These are phyloP conservation scores for Margaritifera margaritifera DNA, from an alignment of 2,888 invertebrate genomes.

Conservation along the genomic window DNA sequence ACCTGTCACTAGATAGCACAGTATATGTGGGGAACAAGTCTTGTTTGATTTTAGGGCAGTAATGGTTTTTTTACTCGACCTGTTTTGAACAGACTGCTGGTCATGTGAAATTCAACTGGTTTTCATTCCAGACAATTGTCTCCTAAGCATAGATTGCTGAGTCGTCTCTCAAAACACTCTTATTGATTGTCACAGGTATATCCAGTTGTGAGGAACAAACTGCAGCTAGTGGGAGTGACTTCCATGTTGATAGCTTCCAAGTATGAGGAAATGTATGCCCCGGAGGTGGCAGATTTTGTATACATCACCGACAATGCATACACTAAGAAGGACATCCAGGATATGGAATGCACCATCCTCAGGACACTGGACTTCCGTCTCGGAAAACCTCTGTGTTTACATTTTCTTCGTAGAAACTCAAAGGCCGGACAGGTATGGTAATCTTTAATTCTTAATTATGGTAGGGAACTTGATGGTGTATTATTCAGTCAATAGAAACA, in stretches of 20 bases:
- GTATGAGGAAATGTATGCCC: constrained; percentile 94
- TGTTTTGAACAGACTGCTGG: too few species aligned
- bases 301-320: constrained; percentile 93
- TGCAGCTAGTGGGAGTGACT: constrained; percentile 92
- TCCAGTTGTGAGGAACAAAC: constrained; percentile 80
- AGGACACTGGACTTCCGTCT: constrained; percentile 85
- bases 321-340: constrained; percentile 83
- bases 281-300: constrained; percentile 90
- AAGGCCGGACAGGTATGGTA: constrained; percentile 75
- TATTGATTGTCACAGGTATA: constrained; percentile 44
- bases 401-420: constrained; percentile 85
- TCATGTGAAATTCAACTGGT: too few species aligned
- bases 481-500: too few species aligned
- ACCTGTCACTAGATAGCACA: background rate
- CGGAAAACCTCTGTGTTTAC: constrained; percentile 89
- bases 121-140: too few species aligned
- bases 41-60: background rate
- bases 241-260: constrained; percentile 93
- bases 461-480: too few species aligned
- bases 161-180: background rate
- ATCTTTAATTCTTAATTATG: background rate
- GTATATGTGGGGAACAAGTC: background rate
- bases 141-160: too few species aligned
- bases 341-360: constrained; percentile 88
- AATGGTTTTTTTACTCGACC: background rate